phyloP scores from a whole-genome alignment of 2,113 vertebrate species.

The Heteronetta atricapilla region DNA sequence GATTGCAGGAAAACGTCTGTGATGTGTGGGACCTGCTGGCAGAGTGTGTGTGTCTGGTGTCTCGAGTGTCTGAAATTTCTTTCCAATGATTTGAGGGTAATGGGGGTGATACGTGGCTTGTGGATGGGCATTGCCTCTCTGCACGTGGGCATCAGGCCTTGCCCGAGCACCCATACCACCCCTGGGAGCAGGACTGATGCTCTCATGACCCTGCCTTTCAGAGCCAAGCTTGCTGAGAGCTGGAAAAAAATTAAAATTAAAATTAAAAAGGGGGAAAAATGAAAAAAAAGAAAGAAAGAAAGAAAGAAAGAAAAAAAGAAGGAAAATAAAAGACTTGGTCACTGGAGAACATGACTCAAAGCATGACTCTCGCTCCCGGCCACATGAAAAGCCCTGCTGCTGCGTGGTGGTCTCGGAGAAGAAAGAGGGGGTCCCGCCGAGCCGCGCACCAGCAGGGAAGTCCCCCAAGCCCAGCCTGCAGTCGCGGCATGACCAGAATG shows the following conservation, averaged over 20 bases:
- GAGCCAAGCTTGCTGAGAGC: background rate
- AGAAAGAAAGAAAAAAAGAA: background rate
- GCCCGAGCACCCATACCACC: background rate
- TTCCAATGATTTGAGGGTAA: background rate
- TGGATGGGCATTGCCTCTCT: background rate
- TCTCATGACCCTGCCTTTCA: background rate
- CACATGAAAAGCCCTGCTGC: slow-evolving; percentile 46
- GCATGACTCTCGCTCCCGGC: background rate
- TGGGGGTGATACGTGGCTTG: rapidly evolving
- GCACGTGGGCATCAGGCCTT: background rate
- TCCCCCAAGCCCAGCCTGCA: background rate
- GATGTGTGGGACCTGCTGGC: background rate
- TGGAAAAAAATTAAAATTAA: background rate
- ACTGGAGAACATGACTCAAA: background rate
- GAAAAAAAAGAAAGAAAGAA: background rate
- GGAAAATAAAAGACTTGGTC: background rate
- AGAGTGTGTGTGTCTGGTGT: rapidly evolving
- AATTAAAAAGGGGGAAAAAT: no score
- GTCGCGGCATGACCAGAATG: background rate
- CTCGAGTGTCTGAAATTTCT: background rate
- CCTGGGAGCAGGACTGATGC: rapidly evolving
- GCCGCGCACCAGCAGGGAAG: slow-evolving; percentile 15
- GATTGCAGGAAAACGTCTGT: background rate
- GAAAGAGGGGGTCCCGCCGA: background rate
- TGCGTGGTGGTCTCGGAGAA: background rate